A percentile compares a stretch with the other conserved stretches of the same genome.
Conservation (phyloP, 1,140 invertebrate genomes). For the Drosophila pruinosa region DNA sequence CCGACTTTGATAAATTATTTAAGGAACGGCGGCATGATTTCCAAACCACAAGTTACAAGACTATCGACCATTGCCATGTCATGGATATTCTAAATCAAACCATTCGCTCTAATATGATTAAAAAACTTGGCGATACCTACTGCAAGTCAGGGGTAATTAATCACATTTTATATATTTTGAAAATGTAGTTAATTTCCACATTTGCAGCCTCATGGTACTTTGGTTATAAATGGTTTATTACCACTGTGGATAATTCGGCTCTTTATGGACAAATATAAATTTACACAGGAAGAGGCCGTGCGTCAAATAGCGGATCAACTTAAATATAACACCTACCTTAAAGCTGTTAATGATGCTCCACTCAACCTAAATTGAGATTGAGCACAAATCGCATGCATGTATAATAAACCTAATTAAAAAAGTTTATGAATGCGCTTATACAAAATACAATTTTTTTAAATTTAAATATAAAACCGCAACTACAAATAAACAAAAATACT, state of each 20-base stretch:
- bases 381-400: too few species aligned
- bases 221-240: conserved; percentile 67
- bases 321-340: conserved; percentile 41
- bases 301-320: conserved; percentile 49
- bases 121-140: conserved; percentile 38
- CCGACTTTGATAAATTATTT: conserved; percentile 51
- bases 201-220: conserved; percentile 40
- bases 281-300: conserved; percentile 37
- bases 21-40: conserved; percentile 35
- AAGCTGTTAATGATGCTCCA: conserved; percentile 47
- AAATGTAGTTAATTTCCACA: background rate
- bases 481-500: background rate
- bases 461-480: background rate
- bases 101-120: conserved; percentile 58
- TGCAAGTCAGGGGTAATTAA: conserved; percentile 37
- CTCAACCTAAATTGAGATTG: conserved; percentile 39
- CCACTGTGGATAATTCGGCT: conserved; percentile 67
- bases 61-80: conserved; percentile 49
- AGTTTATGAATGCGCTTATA: too few species aligned
- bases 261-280: conserved; percentile 61
- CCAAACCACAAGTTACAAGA: conserved; percentile 42
- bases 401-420: too few species aligned
- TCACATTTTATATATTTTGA: background rate
- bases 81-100: conserved; percentile 50
- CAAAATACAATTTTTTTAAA: background rate